Conservation (phyloP, 1,140 invertebrate species). For the Ganaspis sp. region DNA sequence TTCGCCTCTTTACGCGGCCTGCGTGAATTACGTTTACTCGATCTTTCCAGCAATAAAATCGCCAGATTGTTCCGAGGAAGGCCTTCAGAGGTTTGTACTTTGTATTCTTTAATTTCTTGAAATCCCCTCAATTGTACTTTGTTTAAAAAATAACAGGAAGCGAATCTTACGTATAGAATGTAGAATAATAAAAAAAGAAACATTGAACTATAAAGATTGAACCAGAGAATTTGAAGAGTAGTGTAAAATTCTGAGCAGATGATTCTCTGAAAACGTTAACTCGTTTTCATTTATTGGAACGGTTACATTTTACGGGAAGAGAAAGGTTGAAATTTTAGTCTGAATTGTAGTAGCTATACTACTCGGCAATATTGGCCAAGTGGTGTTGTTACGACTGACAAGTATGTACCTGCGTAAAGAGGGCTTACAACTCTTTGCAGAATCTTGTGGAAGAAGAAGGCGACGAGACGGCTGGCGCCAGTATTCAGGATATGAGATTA, state of each 20-base stretch:
- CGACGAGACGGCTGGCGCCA: slow-evolving; percentile 74
- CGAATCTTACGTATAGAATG: too few species aligned
- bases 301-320: not conserved
- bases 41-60: slow-evolving; percentile 87
- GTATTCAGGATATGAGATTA: slow-evolving; percentile 82
- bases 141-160: too few species aligned
- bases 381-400: not conserved
- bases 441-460: slow-evolving; percentile 84
- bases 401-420: slow-evolving; percentile 6
- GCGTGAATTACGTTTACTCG: slow-evolving; percentile 80
- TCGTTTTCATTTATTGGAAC: not conserved
- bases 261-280: not conserved
- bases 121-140: not conserved
- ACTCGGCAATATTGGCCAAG: not conserved
- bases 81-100: slow-evolving; percentile 79
- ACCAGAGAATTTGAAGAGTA: too few species aligned
- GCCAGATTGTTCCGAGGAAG: slow-evolving; percentile 78
- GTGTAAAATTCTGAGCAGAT: not conserved
- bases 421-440: slow-evolving; percentile 65
- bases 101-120: not conserved
- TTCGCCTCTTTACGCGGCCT: slow-evolving; percentile 85
- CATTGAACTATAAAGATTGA: not conserved
- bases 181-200: too few species aligned
- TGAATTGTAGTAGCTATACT: not conserved
- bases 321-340: not conserved